A percentile compares a stretch with the other conserved stretches of the same genome.
Conservation (phyloP, 2,888 invertebrate genomes). For the Isotomurus palustris region DNA sequence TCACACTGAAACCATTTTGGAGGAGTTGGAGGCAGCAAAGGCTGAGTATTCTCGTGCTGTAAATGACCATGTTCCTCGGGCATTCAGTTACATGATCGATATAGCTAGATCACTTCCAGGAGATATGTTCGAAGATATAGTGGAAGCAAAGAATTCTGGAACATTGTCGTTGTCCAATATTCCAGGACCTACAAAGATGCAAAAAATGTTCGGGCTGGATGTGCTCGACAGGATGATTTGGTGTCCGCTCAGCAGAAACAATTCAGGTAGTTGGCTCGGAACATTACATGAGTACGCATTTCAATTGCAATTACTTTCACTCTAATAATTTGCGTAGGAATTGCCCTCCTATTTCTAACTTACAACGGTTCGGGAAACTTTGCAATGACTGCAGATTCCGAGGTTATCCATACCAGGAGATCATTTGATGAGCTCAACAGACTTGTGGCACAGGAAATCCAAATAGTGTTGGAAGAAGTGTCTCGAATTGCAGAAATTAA, state of each 20-base stretch:
- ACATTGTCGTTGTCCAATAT: slow-evolving; percentile 7
- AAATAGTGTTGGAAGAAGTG: slow-evolving; percentile 3
- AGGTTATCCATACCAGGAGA: background rate
- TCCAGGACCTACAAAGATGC: background rate
- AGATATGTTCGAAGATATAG: background rate
- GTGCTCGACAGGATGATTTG: slow-evolving; percentile 1
- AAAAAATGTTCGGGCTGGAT: background rate
- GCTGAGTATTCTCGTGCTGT: background rate
- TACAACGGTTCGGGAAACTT: slow-evolving; percentile 7
- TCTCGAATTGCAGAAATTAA: no score
- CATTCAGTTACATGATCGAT: background rate
- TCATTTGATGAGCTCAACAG: background rate
- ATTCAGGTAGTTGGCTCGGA: slow-evolving; percentile 1
- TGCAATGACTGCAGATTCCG: slow-evolving; percentile 8
- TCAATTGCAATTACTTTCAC: background rate
- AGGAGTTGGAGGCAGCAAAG: background rate
- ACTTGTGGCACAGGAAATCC: background rate
- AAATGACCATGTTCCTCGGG: background rate
- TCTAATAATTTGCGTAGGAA: background rate
- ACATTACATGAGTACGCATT: background rate
- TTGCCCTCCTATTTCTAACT: slow-evolving; percentile 3
- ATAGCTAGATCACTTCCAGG: background rate
- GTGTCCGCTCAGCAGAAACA: slow-evolving; percentile 1
- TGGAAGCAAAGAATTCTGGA: background rate
- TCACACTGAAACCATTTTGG: background rate